These are phyloP conservation scores for Drosophila paucipuncta DNA, from an alignment of 2,888 invertebrate species.

Conservation along the genomic window DNA sequence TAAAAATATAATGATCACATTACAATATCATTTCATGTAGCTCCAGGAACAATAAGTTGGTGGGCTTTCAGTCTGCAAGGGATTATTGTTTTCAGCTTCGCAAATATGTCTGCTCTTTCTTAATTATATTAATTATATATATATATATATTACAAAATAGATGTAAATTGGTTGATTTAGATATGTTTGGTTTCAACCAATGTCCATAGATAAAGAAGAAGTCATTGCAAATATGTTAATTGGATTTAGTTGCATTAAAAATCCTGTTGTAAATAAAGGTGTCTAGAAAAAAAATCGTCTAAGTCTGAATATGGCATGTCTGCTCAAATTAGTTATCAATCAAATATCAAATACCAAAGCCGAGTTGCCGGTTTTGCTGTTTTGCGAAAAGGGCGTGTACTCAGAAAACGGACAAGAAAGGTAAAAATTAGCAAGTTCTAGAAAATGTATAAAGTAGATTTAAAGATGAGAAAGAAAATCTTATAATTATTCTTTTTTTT, in stretches of 20 bases:
- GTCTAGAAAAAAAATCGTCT: background rate
- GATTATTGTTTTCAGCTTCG: background rate
- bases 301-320: background rate
- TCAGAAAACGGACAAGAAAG: background rate
- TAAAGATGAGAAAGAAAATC: background rate
- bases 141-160: background rate
- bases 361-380: background rate
- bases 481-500: background rate
- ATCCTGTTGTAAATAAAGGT: background rate
- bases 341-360: background rate
- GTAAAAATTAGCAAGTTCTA: background rate
- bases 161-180: background rate
- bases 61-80: background rate
- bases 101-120: background rate
- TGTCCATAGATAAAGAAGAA: background rate
- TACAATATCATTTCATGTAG: background rate
- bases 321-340: background rate
- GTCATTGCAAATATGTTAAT: background rate
- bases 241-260: background rate
- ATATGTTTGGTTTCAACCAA: background rate
- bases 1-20: background rate
- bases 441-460: background rate
- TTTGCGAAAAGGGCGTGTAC: background rate
- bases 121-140: too few relatives aligned
- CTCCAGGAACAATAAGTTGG: background rate